Percentiles rank a stretch among this genome's conserved stretches.
phyloP scores from a whole-genome alignment of 2,888 invertebrate species.

The Caenorhabditis imperialis region DNA sequence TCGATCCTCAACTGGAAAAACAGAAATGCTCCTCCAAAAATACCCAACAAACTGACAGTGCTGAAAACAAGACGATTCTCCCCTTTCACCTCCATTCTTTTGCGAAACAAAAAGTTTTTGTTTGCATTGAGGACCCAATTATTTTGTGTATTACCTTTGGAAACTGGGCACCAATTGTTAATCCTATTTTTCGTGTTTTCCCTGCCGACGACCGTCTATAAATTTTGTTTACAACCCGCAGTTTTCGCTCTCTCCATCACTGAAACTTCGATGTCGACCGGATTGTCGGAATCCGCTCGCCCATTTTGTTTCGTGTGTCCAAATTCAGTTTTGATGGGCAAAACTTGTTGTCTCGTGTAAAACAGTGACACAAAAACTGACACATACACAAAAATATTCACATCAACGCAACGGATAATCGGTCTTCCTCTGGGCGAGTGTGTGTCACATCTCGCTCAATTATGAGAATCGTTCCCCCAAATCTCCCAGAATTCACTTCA shows the following conservation, averaged over 20 bases:
- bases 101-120: constrained; percentile 12
- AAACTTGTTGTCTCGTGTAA: constrained; percentile 41
- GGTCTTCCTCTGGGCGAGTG: too few species aligned
- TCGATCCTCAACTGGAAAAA: too few species aligned
- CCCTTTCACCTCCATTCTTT: too few species aligned
- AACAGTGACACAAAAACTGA: constrained; percentile 39
- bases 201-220: background rate
- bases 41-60: too few species aligned
- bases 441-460: too few species aligned
- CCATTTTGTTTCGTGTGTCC: constrained; percentile 20
- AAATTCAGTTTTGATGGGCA: constrained; percentile 19
- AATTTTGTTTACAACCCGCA: constrained; percentile 28
- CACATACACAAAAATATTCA: constrained; percentile 32
- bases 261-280: constrained; percentile 28
- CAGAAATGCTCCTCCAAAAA: too few species aligned
- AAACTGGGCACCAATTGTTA: constrained; percentile 40
- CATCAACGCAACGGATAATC: constrained; percentile 30
- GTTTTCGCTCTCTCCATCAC: background rate
- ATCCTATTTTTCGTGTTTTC: constrained; percentile 37
- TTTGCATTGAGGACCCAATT: constrained; percentile 44
- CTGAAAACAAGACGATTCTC: too few species aligned
- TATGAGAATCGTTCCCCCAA: constrained; percentile 27
- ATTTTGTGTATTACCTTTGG: too few species aligned
- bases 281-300: constrained; percentile 22
- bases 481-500: background rate